These are phyloP conservation scores for Borostomias antarcticus DNA, from an alignment of 2,797 vertebrate species.

Conservation along the genomic window DNA sequence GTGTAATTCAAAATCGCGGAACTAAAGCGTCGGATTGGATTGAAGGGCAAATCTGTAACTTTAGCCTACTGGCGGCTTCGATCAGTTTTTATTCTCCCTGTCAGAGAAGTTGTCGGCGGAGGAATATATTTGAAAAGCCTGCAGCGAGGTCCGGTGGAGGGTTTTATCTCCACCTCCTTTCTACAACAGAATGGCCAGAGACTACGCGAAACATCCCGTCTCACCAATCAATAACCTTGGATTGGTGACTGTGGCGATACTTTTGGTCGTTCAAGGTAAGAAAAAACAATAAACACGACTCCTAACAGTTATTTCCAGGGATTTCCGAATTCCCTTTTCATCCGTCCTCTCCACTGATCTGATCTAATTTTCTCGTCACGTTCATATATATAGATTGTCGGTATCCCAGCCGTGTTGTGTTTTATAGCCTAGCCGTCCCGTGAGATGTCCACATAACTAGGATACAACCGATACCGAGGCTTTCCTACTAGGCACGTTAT, in stretches of 20 bases:
- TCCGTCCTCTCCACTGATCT: not conserved
- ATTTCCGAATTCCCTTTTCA: not conserved
- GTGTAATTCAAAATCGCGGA: slow-evolving; percentile 10
- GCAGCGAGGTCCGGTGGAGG: slow-evolving; percentile 45
- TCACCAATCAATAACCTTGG: slow-evolving; percentile 41
- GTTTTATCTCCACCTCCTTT: slow-evolving; percentile 62
- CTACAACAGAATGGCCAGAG: slow-evolving; percentile 65
- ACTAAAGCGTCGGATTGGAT: slow-evolving; percentile 14
- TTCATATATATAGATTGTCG: not conserved
- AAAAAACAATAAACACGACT: not conserved
- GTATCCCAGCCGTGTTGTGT: slow-evolving; percentile 4
- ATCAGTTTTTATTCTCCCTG: not conserved
- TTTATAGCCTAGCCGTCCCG: slow-evolving; percentile 9
- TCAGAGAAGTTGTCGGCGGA: slow-evolving; percentile 25
- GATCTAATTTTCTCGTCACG: not conserved
- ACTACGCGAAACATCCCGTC: slow-evolving; percentile 48
- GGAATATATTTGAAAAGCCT: slow-evolving; percentile 52
- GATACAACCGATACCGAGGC: not conserved
- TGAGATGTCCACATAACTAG: slow-evolving; percentile 12
- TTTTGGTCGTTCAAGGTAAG: slow-evolving; percentile 70
- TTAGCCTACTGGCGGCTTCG: slow-evolving; percentile 26
- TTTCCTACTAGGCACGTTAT: too few species aligned
- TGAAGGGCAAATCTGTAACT: slow-evolving; percentile 43
- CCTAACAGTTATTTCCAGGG: not conserved
- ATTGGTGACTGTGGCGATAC: slow-evolving; percentile 51